A percentile compares a stretch with the other conserved stretches of the same genome.
phyloP scores from a whole-genome alignment of 2,888 invertebrate genomes.

The Choristoneura rosaceana region DNA sequence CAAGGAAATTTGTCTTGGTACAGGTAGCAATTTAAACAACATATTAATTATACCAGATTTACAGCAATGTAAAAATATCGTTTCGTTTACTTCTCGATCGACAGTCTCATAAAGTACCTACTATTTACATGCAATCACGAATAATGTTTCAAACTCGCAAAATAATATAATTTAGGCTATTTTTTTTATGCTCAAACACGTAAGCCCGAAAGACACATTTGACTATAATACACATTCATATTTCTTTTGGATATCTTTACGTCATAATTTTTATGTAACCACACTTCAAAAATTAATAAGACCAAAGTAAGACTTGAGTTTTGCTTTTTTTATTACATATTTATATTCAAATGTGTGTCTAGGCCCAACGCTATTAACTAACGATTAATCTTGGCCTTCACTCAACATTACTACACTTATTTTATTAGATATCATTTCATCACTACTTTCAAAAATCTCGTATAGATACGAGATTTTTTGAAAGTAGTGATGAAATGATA shows the following conservation, averaged over 20 bases:
- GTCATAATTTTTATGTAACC: no score
- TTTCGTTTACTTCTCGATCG: not conserved
- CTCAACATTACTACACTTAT: not conserved
- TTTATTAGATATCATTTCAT: no score
- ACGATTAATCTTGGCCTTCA: not conserved
- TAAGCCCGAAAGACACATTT: constrained; percentile 1
- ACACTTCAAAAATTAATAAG: not conserved
- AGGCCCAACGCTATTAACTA: not conserved
- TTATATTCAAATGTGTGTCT: not conserved
- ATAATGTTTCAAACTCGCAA: constrained; percentile 19
- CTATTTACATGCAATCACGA: constrained; percentile 35
- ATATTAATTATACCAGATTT: not conserved
- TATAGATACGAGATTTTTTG: no score
- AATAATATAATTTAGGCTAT: constrained; percentile 20
- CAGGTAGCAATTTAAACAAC: no score
- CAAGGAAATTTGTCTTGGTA: not conserved
- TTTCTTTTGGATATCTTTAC: no score
- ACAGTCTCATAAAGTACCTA: constrained; percentile 17
- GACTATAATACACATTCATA: not conserved
- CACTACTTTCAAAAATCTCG: no score
- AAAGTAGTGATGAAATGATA: no score
- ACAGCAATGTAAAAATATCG: not conserved
- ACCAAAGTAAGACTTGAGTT: not conserved
- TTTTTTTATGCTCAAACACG: constrained; percentile 16
- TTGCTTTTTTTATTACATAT: constrained; percentile 7